Percentiles rank a stretch among this genome's conserved stretches.
These are phyloP conservation scores for Phengaris arion DNA, from an alignment of 2,888 invertebrate genomes.

Conservation along the genomic window DNA sequence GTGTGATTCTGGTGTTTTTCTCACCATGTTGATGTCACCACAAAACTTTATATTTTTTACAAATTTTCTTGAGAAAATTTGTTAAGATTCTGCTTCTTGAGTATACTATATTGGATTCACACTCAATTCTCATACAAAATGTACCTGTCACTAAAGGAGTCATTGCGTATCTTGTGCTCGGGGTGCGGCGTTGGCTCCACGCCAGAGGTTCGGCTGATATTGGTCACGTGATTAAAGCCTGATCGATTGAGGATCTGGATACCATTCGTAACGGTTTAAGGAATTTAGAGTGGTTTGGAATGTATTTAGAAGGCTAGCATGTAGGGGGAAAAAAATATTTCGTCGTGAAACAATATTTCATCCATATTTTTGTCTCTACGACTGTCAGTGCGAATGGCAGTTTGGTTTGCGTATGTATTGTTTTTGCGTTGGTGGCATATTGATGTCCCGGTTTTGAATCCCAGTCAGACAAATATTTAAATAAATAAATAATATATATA, in stretches of 20 bases:
- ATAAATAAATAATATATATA: no score
- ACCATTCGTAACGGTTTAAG: not conserved
- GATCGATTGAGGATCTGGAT: slow-evolving; percentile 3
- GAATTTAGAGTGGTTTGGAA: not conserved
- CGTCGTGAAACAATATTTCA: no score
- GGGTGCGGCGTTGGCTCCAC: not conserved
- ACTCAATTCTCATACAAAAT: slow-evolving; percentile 13
- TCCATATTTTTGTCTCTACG: no score
- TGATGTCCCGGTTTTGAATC: no score
- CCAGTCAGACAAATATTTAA: no score
- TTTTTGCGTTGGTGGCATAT: no score
- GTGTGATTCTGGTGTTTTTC: no score
- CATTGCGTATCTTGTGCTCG: not conserved
- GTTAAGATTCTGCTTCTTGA: not conserved
- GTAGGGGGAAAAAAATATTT: no score
- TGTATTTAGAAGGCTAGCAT: not conserved
- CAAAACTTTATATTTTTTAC: no score
- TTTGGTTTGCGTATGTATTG: no score
- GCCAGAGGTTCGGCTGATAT: slow-evolving; percentile 3
- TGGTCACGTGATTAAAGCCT: slow-evolving; percentile 15
- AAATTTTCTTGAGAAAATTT: not conserved
- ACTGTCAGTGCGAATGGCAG: no score
- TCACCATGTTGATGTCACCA: no score
- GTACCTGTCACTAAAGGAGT: not conserved
- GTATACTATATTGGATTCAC: not conserved